These are phyloP conservation scores for Drosophila auraria DNA, from an alignment of 1,140 invertebrate species.

Conservation along the genomic window DNA sequence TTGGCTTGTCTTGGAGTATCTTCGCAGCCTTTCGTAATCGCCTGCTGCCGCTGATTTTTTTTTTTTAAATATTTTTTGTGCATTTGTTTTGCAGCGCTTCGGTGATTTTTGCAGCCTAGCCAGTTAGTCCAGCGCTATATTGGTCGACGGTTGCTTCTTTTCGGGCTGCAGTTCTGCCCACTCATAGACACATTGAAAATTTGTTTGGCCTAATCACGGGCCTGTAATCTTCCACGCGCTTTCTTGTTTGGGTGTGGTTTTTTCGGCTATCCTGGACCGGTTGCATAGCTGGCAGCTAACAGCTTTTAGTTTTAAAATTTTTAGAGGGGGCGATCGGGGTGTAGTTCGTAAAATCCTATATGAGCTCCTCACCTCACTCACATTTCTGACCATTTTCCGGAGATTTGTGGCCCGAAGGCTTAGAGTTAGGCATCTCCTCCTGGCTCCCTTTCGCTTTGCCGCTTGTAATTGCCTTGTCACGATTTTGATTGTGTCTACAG, in stretches of 20 bases:
- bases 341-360: slow-evolving; percentile 32
- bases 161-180: slow-evolving; percentile 75
- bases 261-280: slow-evolving; percentile 60
- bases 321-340: not conserved
- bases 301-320: not conserved
- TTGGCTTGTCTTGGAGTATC: slow-evolving; percentile 70
- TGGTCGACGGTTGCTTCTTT: slow-evolving; percentile 70
- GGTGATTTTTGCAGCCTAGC: slow-evolving; percentile 72
- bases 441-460: slow-evolving; percentile 41
- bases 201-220: slow-evolving; percentile 64
- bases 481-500: slow-evolving; percentile 51
- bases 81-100: slow-evolving; percentile 73
- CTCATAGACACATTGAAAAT: slow-evolving; percentile 52
- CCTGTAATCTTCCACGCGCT: slow-evolving; percentile 74
- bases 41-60: slow-evolving; percentile 34
- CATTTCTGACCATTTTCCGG: slow-evolving; percentile 37
- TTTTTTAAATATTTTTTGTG: slow-evolving; percentile 22
- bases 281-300: slow-evolving; percentile 35
- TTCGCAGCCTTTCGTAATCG: slow-evolving; percentile 74
- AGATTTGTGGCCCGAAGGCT: slow-evolving; percentile 49
- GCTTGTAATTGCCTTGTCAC: slow-evolving; percentile 60
- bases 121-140: slow-evolving; percentile 77
- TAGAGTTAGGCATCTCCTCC: slow-evolving; percentile 13
- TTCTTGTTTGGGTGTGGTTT: slow-evolving; percentile 72
- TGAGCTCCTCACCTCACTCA: slow-evolving; percentile 49